These are phyloP conservation scores for Tenualosa ilisha DNA, from an alignment of 2,797 vertebrate species.

Conservation along the genomic window DNA sequence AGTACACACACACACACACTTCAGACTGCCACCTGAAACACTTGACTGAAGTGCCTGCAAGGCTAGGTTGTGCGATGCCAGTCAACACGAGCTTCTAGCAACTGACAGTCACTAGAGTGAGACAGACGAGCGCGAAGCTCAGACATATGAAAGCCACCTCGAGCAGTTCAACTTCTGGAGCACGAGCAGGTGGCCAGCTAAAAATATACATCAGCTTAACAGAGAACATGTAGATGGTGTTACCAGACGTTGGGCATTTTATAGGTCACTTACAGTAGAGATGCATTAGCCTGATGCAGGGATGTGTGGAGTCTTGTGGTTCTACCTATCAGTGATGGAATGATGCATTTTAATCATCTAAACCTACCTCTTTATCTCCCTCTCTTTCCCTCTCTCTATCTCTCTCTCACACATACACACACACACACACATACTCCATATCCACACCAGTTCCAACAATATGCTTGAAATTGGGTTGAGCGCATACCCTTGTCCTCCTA, in stretches of 20 bases:
- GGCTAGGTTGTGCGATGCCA: slow-evolving; percentile 11
- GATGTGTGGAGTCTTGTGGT: background rate
- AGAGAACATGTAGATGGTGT: background rate
- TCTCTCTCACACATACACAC: background rate
- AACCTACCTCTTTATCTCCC: background rate
- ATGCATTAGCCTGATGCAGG: background rate
- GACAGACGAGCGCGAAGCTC: background rate
- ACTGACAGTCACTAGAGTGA: slow-evolving; percentile 5
- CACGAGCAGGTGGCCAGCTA: background rate
- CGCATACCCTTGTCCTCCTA: slow-evolving; percentile 16
- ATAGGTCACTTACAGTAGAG: slow-evolving; percentile 20
- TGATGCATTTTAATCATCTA: background rate
- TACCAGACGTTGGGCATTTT: background rate
- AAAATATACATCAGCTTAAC: background rate
- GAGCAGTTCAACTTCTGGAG: background rate
- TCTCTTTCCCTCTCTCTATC: background rate
- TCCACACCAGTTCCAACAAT: slow-evolving; percentile 19
- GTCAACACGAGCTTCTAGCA: background rate
- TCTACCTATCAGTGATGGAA: background rate
- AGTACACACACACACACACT: background rate
- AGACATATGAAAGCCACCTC: background rate
- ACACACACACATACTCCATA: background rate
- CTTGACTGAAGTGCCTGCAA: slow-evolving; percentile 20
- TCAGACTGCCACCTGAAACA: slow-evolving; percentile 20
- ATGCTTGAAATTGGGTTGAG: slow-evolving; percentile 22